phyloP scores from a whole-genome alignment of 2,113 vertebrate species.

The Leptocoma aspasia region DNA sequence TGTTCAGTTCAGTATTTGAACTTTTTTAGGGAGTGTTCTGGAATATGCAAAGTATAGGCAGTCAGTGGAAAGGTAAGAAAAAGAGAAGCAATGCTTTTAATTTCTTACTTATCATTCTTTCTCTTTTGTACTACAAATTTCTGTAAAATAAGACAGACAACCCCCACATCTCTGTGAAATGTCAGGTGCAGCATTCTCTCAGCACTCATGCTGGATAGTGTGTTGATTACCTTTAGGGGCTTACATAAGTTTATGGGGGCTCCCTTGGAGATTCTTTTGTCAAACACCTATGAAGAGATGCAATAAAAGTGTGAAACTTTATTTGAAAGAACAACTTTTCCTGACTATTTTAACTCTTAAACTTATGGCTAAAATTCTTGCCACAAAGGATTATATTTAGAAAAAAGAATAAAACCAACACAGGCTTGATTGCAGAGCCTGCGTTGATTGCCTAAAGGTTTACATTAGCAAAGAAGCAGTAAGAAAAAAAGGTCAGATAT shows the following conservation, averaged over 20 bases:
- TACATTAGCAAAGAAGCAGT: not conserved
- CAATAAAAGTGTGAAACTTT: not conserved
- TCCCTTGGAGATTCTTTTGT: not conserved
- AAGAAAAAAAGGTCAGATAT: not conserved
- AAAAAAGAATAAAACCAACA: not conserved
- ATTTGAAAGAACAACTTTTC: not conserved
- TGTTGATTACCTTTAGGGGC: not conserved
- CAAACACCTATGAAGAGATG: not conserved
- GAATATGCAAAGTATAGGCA: fast-evolving
- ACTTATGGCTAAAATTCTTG: not conserved
- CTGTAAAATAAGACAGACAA: not conserved
- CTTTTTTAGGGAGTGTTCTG: not conserved
- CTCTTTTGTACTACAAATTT: not conserved
- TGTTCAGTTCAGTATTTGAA: fast-evolving
- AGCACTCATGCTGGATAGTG: not conserved
- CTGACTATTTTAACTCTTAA: not conserved
- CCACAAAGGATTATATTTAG: not conserved
- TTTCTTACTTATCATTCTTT: not conserved
- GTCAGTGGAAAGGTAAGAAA: not conserved
- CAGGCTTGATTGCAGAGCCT: not conserved
- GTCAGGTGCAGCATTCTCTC: not conserved
- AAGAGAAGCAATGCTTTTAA: not conserved
- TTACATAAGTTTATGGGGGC: not conserved
- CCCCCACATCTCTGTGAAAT: not conserved
- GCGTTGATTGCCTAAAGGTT: not conserved